These are phyloP conservation scores for Antechinus stuartii DNA, from an alignment of 2,113 vertebrate genomes.

Conservation along the genomic window DNA sequence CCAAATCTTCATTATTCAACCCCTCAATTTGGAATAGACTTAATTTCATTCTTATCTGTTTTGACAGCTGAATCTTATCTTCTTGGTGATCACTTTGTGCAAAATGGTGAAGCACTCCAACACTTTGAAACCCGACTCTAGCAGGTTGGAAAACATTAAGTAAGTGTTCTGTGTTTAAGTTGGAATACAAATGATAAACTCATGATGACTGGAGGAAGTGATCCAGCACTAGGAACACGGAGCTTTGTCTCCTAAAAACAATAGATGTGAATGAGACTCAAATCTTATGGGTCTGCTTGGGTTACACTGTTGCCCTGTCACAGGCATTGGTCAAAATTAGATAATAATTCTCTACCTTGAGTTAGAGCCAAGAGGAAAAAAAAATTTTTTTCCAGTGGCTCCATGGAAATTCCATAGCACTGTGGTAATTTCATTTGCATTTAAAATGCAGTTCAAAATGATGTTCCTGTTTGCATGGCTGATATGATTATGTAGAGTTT, in stretches of 20 bases:
- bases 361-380: slow-evolving; percentile 75
- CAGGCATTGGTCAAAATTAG: slow-evolving; percentile 81
- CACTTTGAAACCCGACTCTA: slow-evolving; percentile 99
- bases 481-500: slow-evolving; percentile 86
- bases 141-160: slow-evolving; percentile 99
- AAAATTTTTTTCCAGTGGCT: slow-evolving; percentile 68
- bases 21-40: slow-evolving; percentile 71
- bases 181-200: slow-evolving; percentile 83
- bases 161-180: slow-evolving; percentile 91
- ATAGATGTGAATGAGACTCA: slow-evolving; percentile 83
- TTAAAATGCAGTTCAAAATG: slow-evolving; percentile 85
- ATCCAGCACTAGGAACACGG: slow-evolving; percentile 82
- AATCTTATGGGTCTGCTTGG: slow-evolving; percentile 78
- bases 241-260: slow-evolving; percentile 82
- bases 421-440: slow-evolving; percentile 85
- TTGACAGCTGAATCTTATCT: slow-evolving; percentile 98
- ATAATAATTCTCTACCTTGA: slow-evolving; percentile 79
- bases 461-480: slow-evolving; percentile 86
- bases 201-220: slow-evolving; percentile 85
- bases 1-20: slow-evolving; percentile 71
- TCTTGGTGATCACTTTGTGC: slow-evolving; percentile 99
- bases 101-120: slow-evolving; percentile 99
- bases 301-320: slow-evolving; percentile 78
- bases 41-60: slow-evolving; percentile 88
- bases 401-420: slow-evolving; percentile 80